Conservation (phyloP, 2,113 vertebrate species). For the Falco punctatus region DNA sequence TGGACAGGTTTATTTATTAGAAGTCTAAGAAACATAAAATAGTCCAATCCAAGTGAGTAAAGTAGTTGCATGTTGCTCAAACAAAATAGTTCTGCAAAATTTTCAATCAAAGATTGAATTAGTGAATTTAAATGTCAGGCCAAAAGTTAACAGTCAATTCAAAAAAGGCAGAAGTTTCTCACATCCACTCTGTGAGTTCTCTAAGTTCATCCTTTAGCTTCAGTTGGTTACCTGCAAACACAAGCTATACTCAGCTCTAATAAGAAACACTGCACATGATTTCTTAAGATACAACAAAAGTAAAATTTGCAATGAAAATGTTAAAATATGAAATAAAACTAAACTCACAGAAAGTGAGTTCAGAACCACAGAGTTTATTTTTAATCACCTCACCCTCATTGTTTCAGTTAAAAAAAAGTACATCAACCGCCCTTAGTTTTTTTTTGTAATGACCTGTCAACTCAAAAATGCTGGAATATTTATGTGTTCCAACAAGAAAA, state of each 20-base stretch:
- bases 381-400: not conserved
- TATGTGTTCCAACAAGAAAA: not conserved
- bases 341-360: not conserved
- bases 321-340: not conserved
- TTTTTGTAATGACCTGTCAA: not conserved
- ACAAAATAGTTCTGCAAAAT: not conserved
- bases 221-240: not conserved
- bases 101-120: not conserved
- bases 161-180: not conserved
- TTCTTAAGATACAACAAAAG: not conserved
- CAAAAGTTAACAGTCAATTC: not conserved
- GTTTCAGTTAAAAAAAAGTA: not conserved
- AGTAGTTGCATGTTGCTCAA: not conserved
- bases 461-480: not conserved
- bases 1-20: not conserved
- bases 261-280: not conserved
- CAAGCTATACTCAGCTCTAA: not conserved
- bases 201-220: not conserved
- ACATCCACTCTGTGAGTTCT: not conserved
- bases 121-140: not conserved
- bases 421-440: not conserved
- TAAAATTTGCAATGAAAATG: not conserved
- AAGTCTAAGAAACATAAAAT: not conserved
- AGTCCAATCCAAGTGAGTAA: not conserved
- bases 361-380: not conserved